These are phyloP conservation scores for Bungarus multicinctus DNA, from an alignment of 2,113 vertebrate species.

Conservation along the genomic window DNA sequence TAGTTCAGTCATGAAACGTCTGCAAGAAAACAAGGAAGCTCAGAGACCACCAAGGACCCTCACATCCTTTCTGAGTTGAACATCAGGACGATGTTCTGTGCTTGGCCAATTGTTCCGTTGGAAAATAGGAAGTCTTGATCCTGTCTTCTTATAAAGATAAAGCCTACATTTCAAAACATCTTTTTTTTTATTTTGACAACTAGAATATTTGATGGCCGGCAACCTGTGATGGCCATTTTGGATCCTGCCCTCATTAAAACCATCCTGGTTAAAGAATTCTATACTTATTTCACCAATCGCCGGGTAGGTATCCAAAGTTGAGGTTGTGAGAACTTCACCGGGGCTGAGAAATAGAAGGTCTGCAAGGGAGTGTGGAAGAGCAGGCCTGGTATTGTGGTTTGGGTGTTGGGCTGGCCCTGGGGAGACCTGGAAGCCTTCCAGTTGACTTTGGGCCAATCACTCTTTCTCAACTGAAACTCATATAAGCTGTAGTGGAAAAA, in stretches of 20 bases:
- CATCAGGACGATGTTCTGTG: not conserved
- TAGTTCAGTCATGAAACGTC: too few species aligned
- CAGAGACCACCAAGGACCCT: too few species aligned
- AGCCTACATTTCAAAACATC: not conserved
- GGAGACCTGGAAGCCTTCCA: not conserved
- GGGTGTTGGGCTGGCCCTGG: not conserved
- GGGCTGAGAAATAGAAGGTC: not conserved
- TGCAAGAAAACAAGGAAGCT: too few species aligned
- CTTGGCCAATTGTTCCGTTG: not conserved
- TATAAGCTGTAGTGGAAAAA: not conserved
- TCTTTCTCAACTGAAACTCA: not conserved
- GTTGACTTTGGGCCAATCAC: not conserved
- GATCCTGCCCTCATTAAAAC: slow-evolving; percentile 73
- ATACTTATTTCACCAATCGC: slow-evolving; percentile 71
- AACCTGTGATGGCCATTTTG: slow-evolving; percentile 64
- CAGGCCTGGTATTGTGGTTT: not conserved
- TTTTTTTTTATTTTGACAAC: slow-evolving; percentile 28
- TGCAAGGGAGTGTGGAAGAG: not conserved
- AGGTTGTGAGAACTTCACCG: not conserved
- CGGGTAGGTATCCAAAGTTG: slow-evolving; percentile 43
- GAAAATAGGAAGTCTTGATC: not conserved
- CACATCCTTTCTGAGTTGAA: not conserved
- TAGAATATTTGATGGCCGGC: slow-evolving; percentile 74
- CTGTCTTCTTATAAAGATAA: not conserved
- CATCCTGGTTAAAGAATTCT: slow-evolving; percentile 80